Percentiles rank a stretch among this genome's conserved stretches.
These are phyloP conservation scores for Hyphantria cunea DNA, from an alignment of 1,140 invertebrate species.

Conservation along the genomic window DNA sequence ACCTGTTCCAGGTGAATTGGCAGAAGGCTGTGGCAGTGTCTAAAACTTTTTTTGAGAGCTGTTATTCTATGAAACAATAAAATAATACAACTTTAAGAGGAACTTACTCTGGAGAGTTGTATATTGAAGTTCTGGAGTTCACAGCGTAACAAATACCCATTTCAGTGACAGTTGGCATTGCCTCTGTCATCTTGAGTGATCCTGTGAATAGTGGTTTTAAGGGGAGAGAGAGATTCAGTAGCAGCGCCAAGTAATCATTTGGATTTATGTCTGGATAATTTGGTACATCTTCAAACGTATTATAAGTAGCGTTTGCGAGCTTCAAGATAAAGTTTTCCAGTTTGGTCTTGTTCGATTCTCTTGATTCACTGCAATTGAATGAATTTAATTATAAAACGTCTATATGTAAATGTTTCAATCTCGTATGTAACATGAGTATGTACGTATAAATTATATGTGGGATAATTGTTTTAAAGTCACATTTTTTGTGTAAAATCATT, in stretches of 20 bases:
- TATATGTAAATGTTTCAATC: no score
- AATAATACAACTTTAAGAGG: no score
- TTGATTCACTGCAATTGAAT: conserved; percentile 51
- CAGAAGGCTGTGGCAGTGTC: no score
- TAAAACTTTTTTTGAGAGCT: no score
- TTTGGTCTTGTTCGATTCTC: conserved; percentile 74
- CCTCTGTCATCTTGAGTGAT: conserved; percentile 70
- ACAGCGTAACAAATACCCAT: conserved; percentile 86
- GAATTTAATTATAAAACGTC: no score
- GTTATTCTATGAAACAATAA: no score
- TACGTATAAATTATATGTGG: no score
- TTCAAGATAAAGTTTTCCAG: conserved; percentile 81
- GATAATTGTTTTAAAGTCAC: no score
- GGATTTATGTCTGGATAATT: conserved; percentile 76
- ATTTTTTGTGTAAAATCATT: no score
- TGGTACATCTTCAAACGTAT: conserved; percentile 82
- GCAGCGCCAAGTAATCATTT: conserved; percentile 80
- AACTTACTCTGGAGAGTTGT: conserved; percentile 83
- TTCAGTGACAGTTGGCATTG: conserved; percentile 84
- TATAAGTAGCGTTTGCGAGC: conserved; percentile 82
- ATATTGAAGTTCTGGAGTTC: conserved; percentile 84
- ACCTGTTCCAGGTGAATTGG: no score
- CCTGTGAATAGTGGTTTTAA: conserved; percentile 82
- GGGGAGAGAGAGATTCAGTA: conserved; percentile 80
- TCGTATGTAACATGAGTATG: no score